A percentile compares a stretch with the other conserved stretches of the same genome.
Evolutionary conservation across 1,140 invertebrate species (phyloP).

Genomic region (Oncopeltus fasciatus): DNA sequence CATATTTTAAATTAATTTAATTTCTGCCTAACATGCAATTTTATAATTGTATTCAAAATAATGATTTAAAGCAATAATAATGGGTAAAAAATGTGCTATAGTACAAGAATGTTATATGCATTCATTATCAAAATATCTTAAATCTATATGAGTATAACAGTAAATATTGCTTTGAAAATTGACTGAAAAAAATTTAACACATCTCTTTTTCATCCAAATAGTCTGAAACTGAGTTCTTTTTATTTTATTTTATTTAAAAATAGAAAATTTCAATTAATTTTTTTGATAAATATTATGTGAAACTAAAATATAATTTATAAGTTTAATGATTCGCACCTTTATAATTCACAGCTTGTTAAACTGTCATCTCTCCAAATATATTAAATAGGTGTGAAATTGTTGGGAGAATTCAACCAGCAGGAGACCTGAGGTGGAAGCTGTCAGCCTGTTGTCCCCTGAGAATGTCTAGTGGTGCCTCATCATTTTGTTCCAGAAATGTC

Average conservation of each 20-base stretch:
- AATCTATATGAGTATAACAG: background rate
- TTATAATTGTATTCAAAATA: background rate
- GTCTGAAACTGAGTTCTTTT: too few relatives aligned
- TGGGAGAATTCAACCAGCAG: background rate
- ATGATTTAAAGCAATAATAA: background rate
- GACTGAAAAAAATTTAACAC: constrained; percentile 1
- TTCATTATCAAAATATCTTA: constrained; percentile 2
- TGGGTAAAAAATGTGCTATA: background rate
- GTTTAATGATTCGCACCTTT: background rate
- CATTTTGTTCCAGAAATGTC: background rate
- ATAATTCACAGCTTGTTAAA: background rate
- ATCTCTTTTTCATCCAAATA: background rate
- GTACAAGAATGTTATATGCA: background rate
- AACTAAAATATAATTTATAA: background rate
- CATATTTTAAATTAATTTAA: too few relatives aligned
- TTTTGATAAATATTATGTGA: background rate
- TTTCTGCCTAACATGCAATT: background rate
- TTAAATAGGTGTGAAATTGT: background rate
- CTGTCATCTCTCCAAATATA: background rate
- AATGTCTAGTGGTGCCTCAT: background rate
- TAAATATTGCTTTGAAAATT: constrained; percentile 5
- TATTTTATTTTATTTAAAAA: background rate
- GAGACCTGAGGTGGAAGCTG: background rate
- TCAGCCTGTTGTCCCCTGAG: background rate
- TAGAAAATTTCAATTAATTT: background rate